Base-by-base conservation (phyloP, 2,888 invertebrate species). In the Xestia xanthographa region DNA sequence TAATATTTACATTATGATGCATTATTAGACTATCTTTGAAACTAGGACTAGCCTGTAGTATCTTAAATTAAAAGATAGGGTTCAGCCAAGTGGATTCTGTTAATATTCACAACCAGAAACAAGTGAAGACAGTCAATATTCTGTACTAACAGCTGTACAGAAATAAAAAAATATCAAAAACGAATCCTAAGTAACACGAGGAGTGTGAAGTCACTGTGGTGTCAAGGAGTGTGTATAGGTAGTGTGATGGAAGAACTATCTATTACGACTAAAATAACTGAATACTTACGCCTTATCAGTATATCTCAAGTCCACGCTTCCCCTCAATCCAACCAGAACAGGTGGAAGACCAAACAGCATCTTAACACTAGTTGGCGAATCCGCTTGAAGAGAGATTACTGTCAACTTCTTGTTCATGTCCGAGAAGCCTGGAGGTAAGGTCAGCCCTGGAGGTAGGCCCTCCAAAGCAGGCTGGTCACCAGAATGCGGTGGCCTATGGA, bases 291-390 rank as follows among this genome's bases (percentile, higher is more conserved):
- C 94, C 89, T 97, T 97, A 90, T 98, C 98, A 14, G 98, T 98
- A 92, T 98, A 99, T 91, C 98, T 97, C 80, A 99, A 96, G 93
- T 99, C 98, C 5, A 99, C 98, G 83, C 98, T 97, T 75, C 99
- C 99, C 89, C 98, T 98, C 65, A 99, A 96, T 45, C 99, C 99
- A 14, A 99, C 98, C 85, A 98, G 97, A 2, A 98, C 97, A 34
- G 97, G 97, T 0, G 99, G 98, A 17, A 99, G 97, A 6, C 98
- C 98, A 92, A 99, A 98, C 20, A 98, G 97, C 91, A 99, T 97
- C 83, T 98, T 97, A 14, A 99, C 97, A 48, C 98, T 98, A 34
- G 98, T 97, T 0, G 98, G 97, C 86, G 98, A 98, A 76, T 99
- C 97, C 5, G 98, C 97, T 92, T 98, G 98, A 84, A 98, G 91